phyloP scores from a whole-genome alignment of 1,140 invertebrate species.

The Apis cerana region DNA sequence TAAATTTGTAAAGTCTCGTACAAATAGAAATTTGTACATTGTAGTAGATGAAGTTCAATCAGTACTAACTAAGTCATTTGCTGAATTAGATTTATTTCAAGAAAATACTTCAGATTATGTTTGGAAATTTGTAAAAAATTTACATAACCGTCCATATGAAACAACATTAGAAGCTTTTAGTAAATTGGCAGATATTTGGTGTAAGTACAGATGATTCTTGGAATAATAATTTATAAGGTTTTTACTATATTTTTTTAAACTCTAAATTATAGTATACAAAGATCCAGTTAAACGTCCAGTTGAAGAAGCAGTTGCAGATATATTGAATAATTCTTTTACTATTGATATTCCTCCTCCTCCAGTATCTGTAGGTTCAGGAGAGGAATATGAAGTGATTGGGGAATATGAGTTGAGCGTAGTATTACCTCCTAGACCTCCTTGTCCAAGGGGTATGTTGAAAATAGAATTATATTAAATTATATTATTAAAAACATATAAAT shows the following conservation, averaged over 20 bases:
- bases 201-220: conserved; percentile 65
- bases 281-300: conserved; percentile 79
- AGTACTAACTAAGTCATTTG: conserved; percentile 90
- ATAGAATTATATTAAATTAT: conserved; percentile 24
- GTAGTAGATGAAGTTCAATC: conserved; percentile 84
- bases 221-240: not conserved
- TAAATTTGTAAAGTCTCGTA: conserved; percentile 85
- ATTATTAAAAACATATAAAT: conserved; percentile 36
- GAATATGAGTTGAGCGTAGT: conserved; percentile 79
- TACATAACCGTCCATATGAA: conserved; percentile 89
- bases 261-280: conserved; percentile 79
- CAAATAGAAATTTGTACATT: conserved; percentile 87
- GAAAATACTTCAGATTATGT: conserved; percentile 85
- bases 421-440: conserved; percentile 82
- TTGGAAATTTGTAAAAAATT: conserved; percentile 87
- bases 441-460: conserved; percentile 71
- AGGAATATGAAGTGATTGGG: conserved; percentile 87
- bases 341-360: conserved; percentile 72
- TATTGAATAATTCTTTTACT: conserved; percentile 83
- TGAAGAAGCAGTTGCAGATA: conserved; percentile 82
- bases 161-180: conserved; percentile 91
- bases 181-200: conserved; percentile 88
- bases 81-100: conserved; percentile 90
- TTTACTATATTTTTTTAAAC: not conserved
- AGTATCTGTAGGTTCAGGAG: conserved; percentile 78